Percentiles rank a stretch among this genome's conserved stretches.
Evolutionary conservation across 2,888 invertebrate genomes (phyloP).

Genomic region (Acanthacorydalis orientalis): DNA sequence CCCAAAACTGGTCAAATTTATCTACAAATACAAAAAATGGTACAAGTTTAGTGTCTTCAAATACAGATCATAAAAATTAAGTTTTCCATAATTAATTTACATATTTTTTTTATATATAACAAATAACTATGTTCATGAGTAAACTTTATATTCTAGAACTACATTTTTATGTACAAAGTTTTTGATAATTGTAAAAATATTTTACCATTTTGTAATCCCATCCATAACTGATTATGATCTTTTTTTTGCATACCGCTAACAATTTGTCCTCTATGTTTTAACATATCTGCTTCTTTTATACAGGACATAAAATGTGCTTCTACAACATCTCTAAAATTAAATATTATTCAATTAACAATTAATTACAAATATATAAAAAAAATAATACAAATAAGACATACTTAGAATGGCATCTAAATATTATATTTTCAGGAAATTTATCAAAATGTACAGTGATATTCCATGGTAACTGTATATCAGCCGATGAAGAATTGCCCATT

Average conservation of each 20-base stretch:
- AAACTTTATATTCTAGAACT: background rate
- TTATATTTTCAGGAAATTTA: slow-evolving; percentile 77
- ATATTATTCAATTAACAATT: background rate
- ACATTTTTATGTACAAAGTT: no score
- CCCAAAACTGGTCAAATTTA: slow-evolving; percentile 99
- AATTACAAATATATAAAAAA: background rate
- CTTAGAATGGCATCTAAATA: slow-evolving; percentile 79
- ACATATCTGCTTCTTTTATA: slow-evolving; percentile 94
- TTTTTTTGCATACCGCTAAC: slow-evolving; percentile 88
- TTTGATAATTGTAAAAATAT: background rate
- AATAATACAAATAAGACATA: slow-evolving; percentile 31
- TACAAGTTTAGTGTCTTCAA: background rate
- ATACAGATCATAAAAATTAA: no score
- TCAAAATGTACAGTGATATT: slow-evolving; percentile 85
- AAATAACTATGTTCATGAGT: no score
- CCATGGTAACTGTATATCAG: slow-evolving; percentile 77
- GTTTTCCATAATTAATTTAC: no score
- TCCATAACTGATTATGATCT: slow-evolving; percentile 93
- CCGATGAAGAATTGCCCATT: slow-evolving; percentile 27
- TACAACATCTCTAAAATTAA: slow-evolving; percentile 57
- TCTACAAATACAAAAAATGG: slow-evolving; percentile 42
- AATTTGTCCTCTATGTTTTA: slow-evolving; percentile 85
- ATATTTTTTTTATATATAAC: no score
- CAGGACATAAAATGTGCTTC: slow-evolving; percentile 91
- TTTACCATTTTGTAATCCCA: slow-evolving; percentile 79